Base-by-base conservation (phyloP, 1,140 invertebrate species). In the Radopholus similis region DNA sequence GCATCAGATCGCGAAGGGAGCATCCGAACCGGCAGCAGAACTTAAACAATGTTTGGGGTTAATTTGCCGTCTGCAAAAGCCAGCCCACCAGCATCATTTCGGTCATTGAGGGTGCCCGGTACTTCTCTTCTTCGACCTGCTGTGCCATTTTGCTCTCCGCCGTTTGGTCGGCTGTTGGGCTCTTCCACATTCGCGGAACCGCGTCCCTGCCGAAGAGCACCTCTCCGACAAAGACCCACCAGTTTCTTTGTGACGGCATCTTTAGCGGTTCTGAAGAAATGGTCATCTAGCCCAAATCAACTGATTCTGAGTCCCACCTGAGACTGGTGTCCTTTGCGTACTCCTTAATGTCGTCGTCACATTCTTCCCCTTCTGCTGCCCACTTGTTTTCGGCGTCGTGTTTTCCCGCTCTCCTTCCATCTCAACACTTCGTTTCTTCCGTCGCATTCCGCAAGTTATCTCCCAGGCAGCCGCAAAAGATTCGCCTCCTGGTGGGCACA, bases 401-500 rank as follows among this genome's bases (percentile, higher is more conserved):
- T 30, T 2, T 51, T 58, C 26, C 30, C 21, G 26, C n/a, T 26
- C n/a, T 64, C 35, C 26, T 3, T 64, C 13, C 2, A 38, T 40
- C n/a, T 37, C 38, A 11, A 59, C 62, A 21, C 53, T 38, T 70
- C 63, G 18, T 38, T 70, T 49, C 75, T 74, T 35, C 62, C 72
- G 51, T 59, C 53, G 42, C 74, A 76, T 76, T 68, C 71, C 74
- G 59, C 74, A 76, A 23, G 74, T 74, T 18, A 76, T 63, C 47
- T 77, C 69, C 74, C 74, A 76, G 5, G 74, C 74, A 21, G 54
- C 73, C 4, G 74, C 62, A 23, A 76, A 76, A 2, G 75, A 55
- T 44, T 76, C 64, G 15, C 74, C 74, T 15, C 74, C 74, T 5
- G 74, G 74, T 4, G 74, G 74, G 35, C 74, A 76, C 42, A 76